Evolutionary conservation across 2,113 vertebrate genomes (phyloP).

Genomic region (Hydrolagus affinis): DNA sequence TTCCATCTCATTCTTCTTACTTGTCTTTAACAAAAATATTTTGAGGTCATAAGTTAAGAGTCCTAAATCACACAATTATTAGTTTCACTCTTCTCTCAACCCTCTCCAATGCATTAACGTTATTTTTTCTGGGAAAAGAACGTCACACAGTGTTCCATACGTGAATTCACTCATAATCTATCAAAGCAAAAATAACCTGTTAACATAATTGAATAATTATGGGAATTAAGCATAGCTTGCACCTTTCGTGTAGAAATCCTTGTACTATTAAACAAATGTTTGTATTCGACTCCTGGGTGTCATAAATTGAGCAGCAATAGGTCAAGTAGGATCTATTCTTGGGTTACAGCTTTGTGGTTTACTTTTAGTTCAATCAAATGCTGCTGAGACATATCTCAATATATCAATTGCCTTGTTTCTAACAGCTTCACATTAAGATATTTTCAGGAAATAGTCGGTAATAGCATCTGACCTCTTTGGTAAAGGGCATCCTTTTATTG

Average conservation of each 20-base stretch:
- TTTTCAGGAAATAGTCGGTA: background rate
- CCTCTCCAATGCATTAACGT: background rate
- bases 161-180: no score
- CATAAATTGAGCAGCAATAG: no score
- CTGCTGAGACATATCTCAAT: background rate
- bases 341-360: no score
- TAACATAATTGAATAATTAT: no score
- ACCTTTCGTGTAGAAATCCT: no score
- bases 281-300: no score
- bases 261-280: no score
- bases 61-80: background rate
- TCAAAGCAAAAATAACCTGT: no score
- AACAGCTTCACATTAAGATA: slow-evolving; percentile 9
- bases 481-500: background rate
- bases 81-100: background rate
- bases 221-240: no score
- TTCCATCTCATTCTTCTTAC: background rate
- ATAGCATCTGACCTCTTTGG: background rate
- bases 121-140: background rate
- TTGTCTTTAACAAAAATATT: background rate
- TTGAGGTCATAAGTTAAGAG: background rate
- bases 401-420: background rate
- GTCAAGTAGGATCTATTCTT: no score
- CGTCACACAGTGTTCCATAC: background rate
- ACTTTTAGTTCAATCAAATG: background rate